phyloP scores from a whole-genome alignment of 2,797 vertebrate species.

The Lithobates pipiens region DNA sequence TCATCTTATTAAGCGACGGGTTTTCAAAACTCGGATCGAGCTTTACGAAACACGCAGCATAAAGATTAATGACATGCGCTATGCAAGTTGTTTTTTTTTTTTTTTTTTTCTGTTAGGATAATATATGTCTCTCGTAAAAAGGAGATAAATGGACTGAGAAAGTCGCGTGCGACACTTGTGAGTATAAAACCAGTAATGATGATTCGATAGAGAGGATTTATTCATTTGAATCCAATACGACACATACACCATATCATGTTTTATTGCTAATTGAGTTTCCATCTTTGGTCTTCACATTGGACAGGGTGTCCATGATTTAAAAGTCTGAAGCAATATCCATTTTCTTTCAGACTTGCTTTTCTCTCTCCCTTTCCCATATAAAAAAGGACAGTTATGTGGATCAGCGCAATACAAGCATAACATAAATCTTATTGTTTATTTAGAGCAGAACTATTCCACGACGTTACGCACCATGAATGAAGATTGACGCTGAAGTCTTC shows the following conservation, averaged over 20 bases:
- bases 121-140: slow-evolving; percentile 59
- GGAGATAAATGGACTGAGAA: slow-evolving; percentile 53
- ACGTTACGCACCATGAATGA: not conserved
- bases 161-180: slow-evolving; percentile 34
- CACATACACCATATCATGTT: slow-evolving; percentile 53
- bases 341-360: slow-evolving; percentile 35
- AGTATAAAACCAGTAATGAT: slow-evolving; percentile 55
- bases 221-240: slow-evolving; percentile 52
- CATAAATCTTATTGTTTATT: slow-evolving; percentile 14
- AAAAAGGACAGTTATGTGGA: not conserved
- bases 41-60: slow-evolving; percentile 36
- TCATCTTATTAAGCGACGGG: slow-evolving; percentile 47
- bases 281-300: slow-evolving; percentile 37
- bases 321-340: slow-evolving; percentile 42
- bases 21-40: slow-evolving; percentile 6
- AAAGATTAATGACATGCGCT: slow-evolving; percentile 57
- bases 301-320: slow-evolving; percentile 52
- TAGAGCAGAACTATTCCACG: not conserved
- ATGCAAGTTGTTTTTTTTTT: slow-evolving; percentile 24
- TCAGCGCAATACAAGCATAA: not conserved
- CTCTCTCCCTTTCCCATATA: slow-evolving; percentile 20
- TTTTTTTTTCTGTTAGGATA: slow-evolving; percentile 39
- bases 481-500: not conserved
- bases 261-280: slow-evolving; percentile 62
- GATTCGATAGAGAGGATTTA: slow-evolving; percentile 47